Evolutionary conservation across 2,888 invertebrate genomes (phyloP), one percentile per base, ranked within the genome.

Genomic region (Diplolepis rosae): DNA sequence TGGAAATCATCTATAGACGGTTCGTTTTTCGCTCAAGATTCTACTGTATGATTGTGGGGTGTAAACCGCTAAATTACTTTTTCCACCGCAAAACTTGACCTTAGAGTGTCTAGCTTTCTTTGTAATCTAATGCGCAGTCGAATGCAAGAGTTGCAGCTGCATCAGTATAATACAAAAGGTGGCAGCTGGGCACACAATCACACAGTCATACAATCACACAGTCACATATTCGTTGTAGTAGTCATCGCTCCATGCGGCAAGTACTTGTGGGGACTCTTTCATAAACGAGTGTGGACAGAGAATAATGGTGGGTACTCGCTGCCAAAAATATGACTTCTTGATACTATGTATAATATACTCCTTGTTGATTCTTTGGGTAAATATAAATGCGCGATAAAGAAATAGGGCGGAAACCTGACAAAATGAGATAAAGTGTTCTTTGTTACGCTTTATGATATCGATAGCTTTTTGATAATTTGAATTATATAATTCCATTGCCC

Each of bases 21-120:
- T 50, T 61, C 22, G 61, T 22, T 39, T 28, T 30, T 52, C 52
- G 11, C 15, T 52, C 52, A 35, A 61, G 61, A 61, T 39, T 39
- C 39, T 39, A 61, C 39, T 32, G 35, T 24, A 13, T 39, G 61
- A 61, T 39, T 61, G 39, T 24, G 39, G 61, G 39, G n/a, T 24
- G 35, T 39, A 61, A 27, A 61, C 61, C 39, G 35, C 61, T 61
- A 61, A 61, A 61, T 61, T 39, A 61, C 39, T 61, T 61, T 24
- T 39, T 61, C 61, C 39, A 18, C 61, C 61, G 13, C 61, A 61
- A 50, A 61, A 61, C 61, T 61, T 61, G 61, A 61, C 61, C 61
- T 61, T 39, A 61, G 61, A 61, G 22, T 18, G 32, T 7, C 35
- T 35, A 61, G 22, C 39, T 39, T 39, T 39, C 61, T 56, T 56